Percentiles rank a stretch among this genome's conserved stretches.
Evolutionary conservation across 2,113 vertebrate genomes (phyloP).

Genomic region (Felis catus): F.catus_Fca126_mat1.0 CM031412.1:57246501-57247000

Average conservation of each 20-base stretch:
- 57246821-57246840: neutral
- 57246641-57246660: neutral
- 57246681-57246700: neutral
- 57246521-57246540: neutral
- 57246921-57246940: neutral
- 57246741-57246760: neutral
- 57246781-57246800: neutral
- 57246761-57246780: neutral
- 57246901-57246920: neutral
- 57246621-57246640: conserved; percentile 47
- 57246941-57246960: neutral
- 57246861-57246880: neutral
- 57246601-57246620: neutral
- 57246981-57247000: neutral
- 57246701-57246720: neutral
- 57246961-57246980: neutral
- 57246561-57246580: neutral
- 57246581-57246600: neutral
- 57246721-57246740: neutral
- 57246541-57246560: neutral
- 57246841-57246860: neutral
- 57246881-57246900: neutral
- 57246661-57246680: neutral
- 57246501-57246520: neutral
- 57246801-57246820: neutral